Base-by-base conservation (phyloP, 2,113 vertebrate genomes). In the Psilopogon haemacephalus region DNA sequence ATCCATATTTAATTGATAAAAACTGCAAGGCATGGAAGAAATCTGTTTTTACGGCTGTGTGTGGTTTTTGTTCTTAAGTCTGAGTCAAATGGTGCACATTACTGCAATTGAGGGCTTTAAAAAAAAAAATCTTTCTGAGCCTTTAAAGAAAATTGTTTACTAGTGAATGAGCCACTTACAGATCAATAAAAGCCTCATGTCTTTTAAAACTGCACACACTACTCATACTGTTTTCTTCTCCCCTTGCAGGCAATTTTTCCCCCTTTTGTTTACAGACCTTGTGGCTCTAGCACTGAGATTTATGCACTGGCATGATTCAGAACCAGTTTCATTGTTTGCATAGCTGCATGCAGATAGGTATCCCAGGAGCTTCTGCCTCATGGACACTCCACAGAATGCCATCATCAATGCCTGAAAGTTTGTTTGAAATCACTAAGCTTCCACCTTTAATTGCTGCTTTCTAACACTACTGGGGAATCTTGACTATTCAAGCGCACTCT, bases 391-490 rank as follows among this genome's bases (percentile, higher is more conserved):
- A 93, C 77, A 92, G 96, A 94, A 97, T 88, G 82, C 88, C 92
- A 90, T 94, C 75, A 92, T 85, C 6, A 21, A 26, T 77, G 71
- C 77, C 78, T 88, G 65, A 32, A 94, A 97, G 85, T 97, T 97
- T 96, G 90, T 96, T 96, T 94, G 97, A 97, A 97, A 97, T 96
- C 95, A 95, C 94, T 90, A 95, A 92, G 94, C 93, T 95, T 86
- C 96, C 88, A 94, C 84, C 90, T 97, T 97, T 97, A 97, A 97
- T 96, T 97, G 94, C 93, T 96, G 94, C 93, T 97, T 97, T 97
- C 94, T 88, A 97, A 96, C 70, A 95, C 95, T 95, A 95, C 90
- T 93, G 93, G 87, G 87, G 75, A 95, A 97, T 95, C 95, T 95
- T 93, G 91, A 85, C 95, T 96, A 95, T 96, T 97, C 92, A 97